These are phyloP conservation scores for Eidolon dupreanum DNA, from an alignment of 2,797 vertebrate genomes.

Conservation along the genomic window DNA sequence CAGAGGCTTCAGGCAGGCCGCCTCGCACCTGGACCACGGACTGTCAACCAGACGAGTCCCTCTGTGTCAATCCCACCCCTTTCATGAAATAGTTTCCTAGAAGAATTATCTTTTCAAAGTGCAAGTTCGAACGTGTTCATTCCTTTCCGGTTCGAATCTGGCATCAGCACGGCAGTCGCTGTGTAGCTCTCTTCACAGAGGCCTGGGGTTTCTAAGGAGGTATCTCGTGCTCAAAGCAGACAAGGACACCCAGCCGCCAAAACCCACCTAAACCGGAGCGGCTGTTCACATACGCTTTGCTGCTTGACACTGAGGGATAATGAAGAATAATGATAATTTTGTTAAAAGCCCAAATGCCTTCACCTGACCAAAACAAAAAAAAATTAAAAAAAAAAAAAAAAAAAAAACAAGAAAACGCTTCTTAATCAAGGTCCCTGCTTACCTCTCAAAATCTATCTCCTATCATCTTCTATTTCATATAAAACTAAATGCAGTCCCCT, in stretches of 20 bases:
- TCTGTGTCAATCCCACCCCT: neutral
- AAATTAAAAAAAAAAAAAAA: neutral
- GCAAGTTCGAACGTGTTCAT: neutral
- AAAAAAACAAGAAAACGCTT: neutral
- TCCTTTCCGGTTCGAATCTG: neutral
- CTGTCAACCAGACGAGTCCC: neutral
- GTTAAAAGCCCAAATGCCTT: constrained; percentile 17
- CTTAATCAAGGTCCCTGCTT: neutral
- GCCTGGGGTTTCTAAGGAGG: neutral
- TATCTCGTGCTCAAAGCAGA: neutral
- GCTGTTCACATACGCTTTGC: neutral
- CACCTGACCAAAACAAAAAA: neutral
- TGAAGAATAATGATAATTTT: neutral
- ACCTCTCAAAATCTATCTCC: neutral
- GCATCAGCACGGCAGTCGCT: neutral
- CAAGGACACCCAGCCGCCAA: neutral
- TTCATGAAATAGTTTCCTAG: too few relatives aligned
- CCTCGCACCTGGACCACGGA: neutral
- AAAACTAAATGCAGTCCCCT: neutral
- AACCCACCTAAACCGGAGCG: neutral
- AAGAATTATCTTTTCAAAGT: neutral
- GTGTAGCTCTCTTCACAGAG: neutral
- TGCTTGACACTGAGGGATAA: neutral
- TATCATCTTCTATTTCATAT: neutral
- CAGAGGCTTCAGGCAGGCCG: neutral